phyloP scores from a whole-genome alignment of 2,888 invertebrate species.

The Scaptomyza reducta region DNA sequence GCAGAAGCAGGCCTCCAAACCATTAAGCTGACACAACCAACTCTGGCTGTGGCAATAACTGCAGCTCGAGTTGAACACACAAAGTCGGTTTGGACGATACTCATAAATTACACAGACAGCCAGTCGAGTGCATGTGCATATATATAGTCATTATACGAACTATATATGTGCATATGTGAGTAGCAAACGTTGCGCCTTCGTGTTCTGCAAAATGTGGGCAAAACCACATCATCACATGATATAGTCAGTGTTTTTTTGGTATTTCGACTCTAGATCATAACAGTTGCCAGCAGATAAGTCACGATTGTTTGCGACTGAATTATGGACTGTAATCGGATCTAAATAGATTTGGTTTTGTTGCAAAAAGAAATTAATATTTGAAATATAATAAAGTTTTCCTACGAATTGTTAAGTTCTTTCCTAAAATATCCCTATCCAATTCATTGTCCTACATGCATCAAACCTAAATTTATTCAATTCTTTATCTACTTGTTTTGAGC shows the following conservation, averaged over 20 bases:
- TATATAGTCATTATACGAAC: slow-evolving; percentile 32
- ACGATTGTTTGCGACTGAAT: slow-evolving; percentile 6
- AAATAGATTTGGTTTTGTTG: not conserved
- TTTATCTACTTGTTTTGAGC: too few species aligned
- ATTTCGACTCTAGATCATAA: slow-evolving; percentile 37
- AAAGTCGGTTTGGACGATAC: slow-evolving; percentile 37
- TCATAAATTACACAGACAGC: slow-evolving; percentile 56
- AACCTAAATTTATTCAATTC: too few species aligned
- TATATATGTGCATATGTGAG: slow-evolving; percentile 14
- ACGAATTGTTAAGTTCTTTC: too few species aligned
- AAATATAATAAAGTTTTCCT: too few species aligned
- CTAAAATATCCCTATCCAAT: too few species aligned
- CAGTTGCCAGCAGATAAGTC: slow-evolving; percentile 19
- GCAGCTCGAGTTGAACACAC: slow-evolving; percentile 33
- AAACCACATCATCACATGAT: slow-evolving; percentile 38
- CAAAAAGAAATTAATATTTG: not conserved
- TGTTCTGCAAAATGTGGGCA: slow-evolving; percentile 34
- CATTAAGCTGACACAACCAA: slow-evolving; percentile 43
- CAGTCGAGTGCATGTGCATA: slow-evolving; percentile 12
- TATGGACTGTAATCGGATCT: slow-evolving; percentile 20
- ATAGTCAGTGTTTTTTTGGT: slow-evolving; percentile 26
- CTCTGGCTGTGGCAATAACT: slow-evolving; percentile 18
- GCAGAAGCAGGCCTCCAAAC: slow-evolving; percentile 5
- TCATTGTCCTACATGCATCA: too few species aligned
- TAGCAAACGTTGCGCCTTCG: slow-evolving; percentile 34